Evolutionary conservation across 2,113 vertebrate species (phyloP).

Genomic region (Astur gentilis): DNA sequence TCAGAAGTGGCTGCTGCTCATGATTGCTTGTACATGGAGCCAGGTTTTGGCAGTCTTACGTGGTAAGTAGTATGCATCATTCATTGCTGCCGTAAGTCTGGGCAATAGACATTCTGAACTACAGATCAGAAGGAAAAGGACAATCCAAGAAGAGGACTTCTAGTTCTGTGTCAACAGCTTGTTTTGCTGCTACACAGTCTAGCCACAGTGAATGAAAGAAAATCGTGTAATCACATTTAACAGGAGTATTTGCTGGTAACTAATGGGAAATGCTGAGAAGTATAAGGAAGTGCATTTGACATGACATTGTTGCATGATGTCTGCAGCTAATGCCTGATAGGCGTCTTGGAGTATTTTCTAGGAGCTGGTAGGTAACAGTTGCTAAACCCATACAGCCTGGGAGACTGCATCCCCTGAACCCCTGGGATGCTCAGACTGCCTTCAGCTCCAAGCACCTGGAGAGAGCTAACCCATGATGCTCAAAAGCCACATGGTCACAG

Average conservation of each 20-base stretch:
- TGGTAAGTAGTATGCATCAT: background rate
- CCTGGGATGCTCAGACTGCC: background rate
- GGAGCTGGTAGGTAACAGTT: background rate
- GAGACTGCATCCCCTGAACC: background rate
- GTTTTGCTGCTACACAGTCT: background rate
- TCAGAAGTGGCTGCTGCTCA: background rate
- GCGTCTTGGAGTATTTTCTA: background rate
- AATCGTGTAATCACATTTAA: background rate
- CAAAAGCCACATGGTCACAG: background rate
- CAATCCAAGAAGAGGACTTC: background rate
- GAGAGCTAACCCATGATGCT: background rate
- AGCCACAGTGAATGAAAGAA: background rate
- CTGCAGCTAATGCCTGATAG: background rate
- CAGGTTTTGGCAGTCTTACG: background rate
- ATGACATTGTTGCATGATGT: background rate
- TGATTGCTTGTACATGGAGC: background rate
- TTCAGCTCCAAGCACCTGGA: background rate
- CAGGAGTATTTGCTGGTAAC: background rate
- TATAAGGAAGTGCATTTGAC: background rate
- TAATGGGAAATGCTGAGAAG: background rate
- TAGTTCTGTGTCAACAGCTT: background rate
- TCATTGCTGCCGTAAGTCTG: background rate
- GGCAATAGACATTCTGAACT: background rate
- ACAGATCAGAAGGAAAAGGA: background rate
- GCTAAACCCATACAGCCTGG: background rate